Percentiles rank a stretch among this genome's conserved stretches.
Conservation (phyloP, 2,113 vertebrate genomes). For the Galbula dea region DNA sequence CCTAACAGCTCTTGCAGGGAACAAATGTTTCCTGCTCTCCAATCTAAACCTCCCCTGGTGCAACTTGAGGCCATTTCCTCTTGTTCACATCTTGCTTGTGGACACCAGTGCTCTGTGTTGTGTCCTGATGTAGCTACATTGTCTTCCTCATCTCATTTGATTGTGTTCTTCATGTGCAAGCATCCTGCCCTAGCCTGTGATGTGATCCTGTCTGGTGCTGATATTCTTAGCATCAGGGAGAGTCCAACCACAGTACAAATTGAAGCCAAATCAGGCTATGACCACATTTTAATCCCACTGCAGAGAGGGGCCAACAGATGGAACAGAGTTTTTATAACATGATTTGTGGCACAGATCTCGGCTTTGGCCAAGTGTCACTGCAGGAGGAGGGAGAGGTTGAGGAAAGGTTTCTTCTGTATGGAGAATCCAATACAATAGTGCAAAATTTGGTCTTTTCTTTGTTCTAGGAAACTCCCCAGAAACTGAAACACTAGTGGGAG, state of each 20-base stretch:
- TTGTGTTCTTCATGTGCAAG: background rate
- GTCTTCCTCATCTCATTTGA: too few relatives aligned
- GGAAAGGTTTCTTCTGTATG: background rate
- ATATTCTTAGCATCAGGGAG: background rate
- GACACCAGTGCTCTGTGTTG: background rate
- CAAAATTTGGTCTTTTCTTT: background rate
- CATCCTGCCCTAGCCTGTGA: too few relatives aligned
- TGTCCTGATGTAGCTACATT: background rate
- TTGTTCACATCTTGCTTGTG: fast-evolving
- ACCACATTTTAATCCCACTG: too few relatives aligned
- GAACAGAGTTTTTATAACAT: fast-evolving
- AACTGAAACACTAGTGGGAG: background rate
- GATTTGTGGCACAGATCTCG: background rate
- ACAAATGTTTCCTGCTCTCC: too few relatives aligned
- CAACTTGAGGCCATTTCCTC: too few relatives aligned
- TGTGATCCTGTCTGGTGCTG: background rate
- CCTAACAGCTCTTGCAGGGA: too few relatives aligned
- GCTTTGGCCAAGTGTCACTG: background rate
- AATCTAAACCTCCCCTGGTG: too few relatives aligned
- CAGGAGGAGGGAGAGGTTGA: background rate
- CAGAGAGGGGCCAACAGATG: background rate
- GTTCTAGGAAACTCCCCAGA: background rate
- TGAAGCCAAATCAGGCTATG: background rate
- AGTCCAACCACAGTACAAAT: fast-evolving
- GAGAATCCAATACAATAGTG: background rate